Evolutionary conservation across 2,888 invertebrate species (phyloP).

Genomic region (Patella ulyssiponensis): DNA sequence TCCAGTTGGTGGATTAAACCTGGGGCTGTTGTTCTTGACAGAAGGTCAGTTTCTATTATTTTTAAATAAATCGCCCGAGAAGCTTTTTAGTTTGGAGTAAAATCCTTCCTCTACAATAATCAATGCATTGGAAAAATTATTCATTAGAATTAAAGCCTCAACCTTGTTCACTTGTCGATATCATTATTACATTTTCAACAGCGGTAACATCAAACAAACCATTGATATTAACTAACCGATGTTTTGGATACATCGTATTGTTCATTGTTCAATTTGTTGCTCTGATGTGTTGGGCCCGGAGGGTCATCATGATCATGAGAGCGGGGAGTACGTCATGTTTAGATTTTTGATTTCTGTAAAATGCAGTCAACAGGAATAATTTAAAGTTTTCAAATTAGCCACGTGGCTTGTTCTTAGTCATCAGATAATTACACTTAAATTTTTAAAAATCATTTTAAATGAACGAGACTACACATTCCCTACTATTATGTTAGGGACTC

Average conservation of each 20-base stretch:
- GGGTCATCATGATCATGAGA: slow-evolving; percentile 1
- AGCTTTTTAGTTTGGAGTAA: not conserved
- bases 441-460: no score
- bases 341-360: no score
- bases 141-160: not conserved
- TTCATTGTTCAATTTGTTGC: not conserved
- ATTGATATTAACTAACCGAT: slow-evolving; percentile 5
- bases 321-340: not conserved
- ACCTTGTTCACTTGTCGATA: not conserved
- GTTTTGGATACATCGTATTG: not conserved
- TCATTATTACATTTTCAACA: not conserved
- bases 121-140: slow-evolving; percentile 8
- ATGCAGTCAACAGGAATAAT: no score
- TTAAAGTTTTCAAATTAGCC: no score
- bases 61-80: not conserved
- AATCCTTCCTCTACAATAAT: slow-evolving; percentile 1
- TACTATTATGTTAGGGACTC: no score
- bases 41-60: not conserved
- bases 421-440: no score
- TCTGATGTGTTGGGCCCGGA: not conserved
- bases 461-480: no score
- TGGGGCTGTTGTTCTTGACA: not conserved
- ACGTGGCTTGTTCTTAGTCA: no score
- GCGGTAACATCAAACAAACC: not conserved
- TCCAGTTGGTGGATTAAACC: slow-evolving; percentile 1